Base-by-base conservation (phyloP, 2,797 vertebrate species). In the Bovichtus variegatus region DNA sequence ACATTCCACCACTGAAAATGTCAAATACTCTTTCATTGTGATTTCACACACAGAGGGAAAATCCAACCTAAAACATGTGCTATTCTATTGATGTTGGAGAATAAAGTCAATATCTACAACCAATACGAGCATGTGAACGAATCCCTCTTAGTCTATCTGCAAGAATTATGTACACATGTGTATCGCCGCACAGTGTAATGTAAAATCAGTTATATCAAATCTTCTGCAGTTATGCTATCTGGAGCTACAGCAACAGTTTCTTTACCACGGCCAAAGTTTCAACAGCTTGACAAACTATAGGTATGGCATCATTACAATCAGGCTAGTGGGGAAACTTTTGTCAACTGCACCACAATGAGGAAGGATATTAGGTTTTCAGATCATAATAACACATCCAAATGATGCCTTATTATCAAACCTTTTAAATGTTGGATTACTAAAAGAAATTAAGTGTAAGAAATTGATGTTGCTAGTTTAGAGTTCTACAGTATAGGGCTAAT, bases 311-410 rank as follows among this genome's bases (percentile, higher is more conserved):
- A 61, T 71, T 65, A 81, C 25, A 64, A 46, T 72, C 41, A 51
- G 44, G 78, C 19, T 10, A 25, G 18, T 25, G 46, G 47, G 67
- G 25, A 80, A 41, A 43, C 23, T 31, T 38, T 66, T 61, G 43
- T 50, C 60, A 38, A 23, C 15, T 66, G 34, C 68, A 81, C 63
- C 62, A 67, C 53, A 78, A 6, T 47, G 19, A 63, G n/a, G 55
- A 29, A 46, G 23, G 40, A 64, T 77, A 81, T 72, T 65, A 44
- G 25, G 15, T 79, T 76, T 72, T 58, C 75, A 78, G 21, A 61
- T 66, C 25, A 63, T 41, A 80, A 61, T 44, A 70, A 80, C 68
- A 12, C 31, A 71, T 69, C 69, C 59, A 57, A 66, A 79, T 78
- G 59, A 68, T 66, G 21, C 25, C 44, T 49, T 23, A 61, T 67